Evolutionary conservation across 2,888 invertebrate genomes (phyloP).

Genomic region (Scrobipalpa atriplicella): DNA sequence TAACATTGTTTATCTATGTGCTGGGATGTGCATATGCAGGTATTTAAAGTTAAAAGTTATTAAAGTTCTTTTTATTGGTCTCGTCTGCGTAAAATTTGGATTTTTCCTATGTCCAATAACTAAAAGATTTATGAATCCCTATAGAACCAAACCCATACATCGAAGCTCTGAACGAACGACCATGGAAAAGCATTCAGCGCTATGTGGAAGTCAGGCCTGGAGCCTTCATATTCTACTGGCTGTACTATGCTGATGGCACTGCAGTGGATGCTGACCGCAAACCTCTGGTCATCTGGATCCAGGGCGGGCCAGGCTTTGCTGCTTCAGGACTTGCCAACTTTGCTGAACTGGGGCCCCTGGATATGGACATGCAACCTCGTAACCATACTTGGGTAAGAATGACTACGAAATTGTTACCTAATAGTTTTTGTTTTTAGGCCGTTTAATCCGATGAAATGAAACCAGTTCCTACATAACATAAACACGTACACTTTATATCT

Average conservation of each 20-base stretch:
- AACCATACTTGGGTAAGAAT: conserved; percentile 88
- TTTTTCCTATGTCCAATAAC: too few species aligned
- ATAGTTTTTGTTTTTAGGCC: too few species aligned
- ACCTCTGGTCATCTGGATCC: conserved; percentile 93
- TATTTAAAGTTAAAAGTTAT: too few species aligned
- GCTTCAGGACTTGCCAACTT: conserved; percentile 94
- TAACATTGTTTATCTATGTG: conserved; percentile 40
- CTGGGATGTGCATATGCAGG: conserved; percentile 40
- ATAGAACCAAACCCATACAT: conserved; percentile 56
- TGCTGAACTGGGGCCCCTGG: conserved; percentile 90
- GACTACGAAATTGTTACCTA: too few species aligned
- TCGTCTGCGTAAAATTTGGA: background rate
- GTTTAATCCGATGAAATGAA: too few species aligned
- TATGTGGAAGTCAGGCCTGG: conserved; percentile 88
- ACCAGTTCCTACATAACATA: too few species aligned
- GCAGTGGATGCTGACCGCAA: conserved; percentile 76
- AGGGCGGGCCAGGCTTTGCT: conserved; percentile 94
- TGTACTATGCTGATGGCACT: conserved; percentile 89
- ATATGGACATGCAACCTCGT: conserved; percentile 84
- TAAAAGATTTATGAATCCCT: too few species aligned
- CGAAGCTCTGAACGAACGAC: conserved; percentile 48
- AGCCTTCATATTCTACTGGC: conserved; percentile 93
- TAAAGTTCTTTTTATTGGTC: background rate
- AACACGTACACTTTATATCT: too few species aligned
- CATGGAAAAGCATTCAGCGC: conserved; percentile 84